phyloP scores from a whole-genome alignment of 2,113 vertebrate genomes.

The Elgaria multicarinata region DNA sequence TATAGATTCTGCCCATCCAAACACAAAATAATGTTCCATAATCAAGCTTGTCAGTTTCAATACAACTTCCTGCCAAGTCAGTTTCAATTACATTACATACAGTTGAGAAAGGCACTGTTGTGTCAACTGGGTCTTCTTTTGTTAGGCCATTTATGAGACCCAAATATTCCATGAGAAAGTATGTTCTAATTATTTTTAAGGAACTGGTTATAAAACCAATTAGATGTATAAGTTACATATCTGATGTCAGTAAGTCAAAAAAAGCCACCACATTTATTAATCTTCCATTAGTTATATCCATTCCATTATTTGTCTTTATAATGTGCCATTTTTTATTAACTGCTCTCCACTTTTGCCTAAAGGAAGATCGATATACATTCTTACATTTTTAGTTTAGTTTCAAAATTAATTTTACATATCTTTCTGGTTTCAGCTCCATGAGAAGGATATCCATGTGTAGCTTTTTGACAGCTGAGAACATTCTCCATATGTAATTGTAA shows the following conservation, averaged over 20 bases:
- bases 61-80: slow-evolving; percentile 48
- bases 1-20: slow-evolving; percentile 32
- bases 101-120: slow-evolving; percentile 52
- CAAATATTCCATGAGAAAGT: slow-evolving; percentile 46
- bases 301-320: neutral
- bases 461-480: neutral
- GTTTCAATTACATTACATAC: slow-evolving; percentile 9
- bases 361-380: neutral
- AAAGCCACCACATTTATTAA: neutral
- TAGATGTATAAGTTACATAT: neutral
- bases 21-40: slow-evolving; percentile 49
- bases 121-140: slow-evolving; percentile 61
- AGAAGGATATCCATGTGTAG: neutral
- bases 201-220: neutral
- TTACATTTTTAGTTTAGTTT: neutral
- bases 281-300: neutral
- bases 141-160: slow-evolving; percentile 49
- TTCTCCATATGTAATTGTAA: neutral
- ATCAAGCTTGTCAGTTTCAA: slow-evolving; percentile 23
- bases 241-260: neutral
- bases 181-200: slow-evolving; percentile 43
- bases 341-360: neutral
- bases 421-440: neutral
- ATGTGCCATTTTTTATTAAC: neutral
- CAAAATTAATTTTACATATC: neutral